Percentiles rank a stretch among this genome's conserved stretches.
Evolutionary conservation across 2,888 invertebrate genomes (phyloP).

Genomic region (Sminthurides aquaticus): DNA sequence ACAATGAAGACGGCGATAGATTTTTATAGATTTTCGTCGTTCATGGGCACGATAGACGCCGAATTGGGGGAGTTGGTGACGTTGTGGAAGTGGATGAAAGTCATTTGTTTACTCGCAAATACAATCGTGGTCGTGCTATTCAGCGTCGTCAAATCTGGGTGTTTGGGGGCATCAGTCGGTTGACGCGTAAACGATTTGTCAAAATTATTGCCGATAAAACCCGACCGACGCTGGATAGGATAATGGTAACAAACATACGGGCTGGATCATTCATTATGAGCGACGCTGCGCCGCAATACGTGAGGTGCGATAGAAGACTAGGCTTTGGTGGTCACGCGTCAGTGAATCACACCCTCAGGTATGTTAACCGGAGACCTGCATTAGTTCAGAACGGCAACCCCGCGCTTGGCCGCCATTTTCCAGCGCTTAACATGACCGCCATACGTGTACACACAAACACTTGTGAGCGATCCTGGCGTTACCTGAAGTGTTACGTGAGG

Average conservation of each 20-base stretch:
- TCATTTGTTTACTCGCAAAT: constrained; percentile 11
- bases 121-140: constrained; percentile 2
- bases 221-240: background rate
- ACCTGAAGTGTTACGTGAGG: no score
- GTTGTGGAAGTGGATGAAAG: constrained; percentile 19
- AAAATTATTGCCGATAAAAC: background rate
- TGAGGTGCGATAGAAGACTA: background rate
- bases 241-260: background rate
- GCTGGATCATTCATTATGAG: background rate
- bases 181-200: constrained; percentile 1
- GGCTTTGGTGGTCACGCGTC: background rate
- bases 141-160: constrained; percentile 6
- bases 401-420: no score
- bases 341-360: background rate
- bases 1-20: no score
- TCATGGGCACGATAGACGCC: constrained; percentile 4
- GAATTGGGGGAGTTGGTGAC: constrained; percentile 6
- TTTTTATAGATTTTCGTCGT: no score
- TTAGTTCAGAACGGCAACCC: background rate
- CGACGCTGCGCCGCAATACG: constrained; percentile 1
- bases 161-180: constrained; percentile 12
- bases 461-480: no score
- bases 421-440: no score
- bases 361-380: background rate
- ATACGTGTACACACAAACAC: no score